Evolutionary conservation across 2,113 vertebrate species (phyloP), one percentile per base, ranked within the genome.

Genomic region (Plecotus auritus): DNA sequence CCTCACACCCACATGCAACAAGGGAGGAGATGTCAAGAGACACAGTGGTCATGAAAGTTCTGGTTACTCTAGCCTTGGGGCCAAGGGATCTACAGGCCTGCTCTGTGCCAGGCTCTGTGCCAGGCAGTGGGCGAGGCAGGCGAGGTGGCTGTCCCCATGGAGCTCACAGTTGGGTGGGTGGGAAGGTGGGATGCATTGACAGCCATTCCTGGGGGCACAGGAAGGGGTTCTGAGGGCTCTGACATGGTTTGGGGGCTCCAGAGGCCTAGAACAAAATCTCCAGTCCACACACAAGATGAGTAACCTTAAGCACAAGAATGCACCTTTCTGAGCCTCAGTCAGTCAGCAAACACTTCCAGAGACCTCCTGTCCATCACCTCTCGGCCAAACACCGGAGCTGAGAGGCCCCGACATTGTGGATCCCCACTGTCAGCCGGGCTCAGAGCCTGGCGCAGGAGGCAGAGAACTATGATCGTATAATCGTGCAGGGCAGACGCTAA

Each of bases 401-500:
- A 74, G 81, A 51, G 80, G 28, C 70, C 28, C n/a, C 32, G 3
- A 12, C 69, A 20, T 7, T 4, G 3, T 11, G 26, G 3, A 35
- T 16, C 7, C 17, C 77, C 35, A 59, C 54, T 11, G 4, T 30
- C 74, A 2, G 14, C 91, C 9, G 1, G 51, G 72, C 32, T 30
- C 18, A 6, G 2, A 10, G 61, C 30, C 56, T 40, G 11, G 12
- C 2, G 11, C 35, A 3, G 54, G 59, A 76, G 40, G 69, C 37
- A 47, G 77, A 61, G 17, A 4, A 9, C 59, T 16, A 20, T 3
- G 12, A 13, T 67, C 3, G 0, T 23, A 0, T 35, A 23, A 13
- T 51, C 4, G 0, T 4, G 7, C 45, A 5, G 30, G 9, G 18
- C n/a, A 49, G 28, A 16, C 4, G 4, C 18, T 0, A 47, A 6